Base-by-base conservation (phyloP, 1,140 invertebrate species). In the Drosophila sucinea region DNA sequence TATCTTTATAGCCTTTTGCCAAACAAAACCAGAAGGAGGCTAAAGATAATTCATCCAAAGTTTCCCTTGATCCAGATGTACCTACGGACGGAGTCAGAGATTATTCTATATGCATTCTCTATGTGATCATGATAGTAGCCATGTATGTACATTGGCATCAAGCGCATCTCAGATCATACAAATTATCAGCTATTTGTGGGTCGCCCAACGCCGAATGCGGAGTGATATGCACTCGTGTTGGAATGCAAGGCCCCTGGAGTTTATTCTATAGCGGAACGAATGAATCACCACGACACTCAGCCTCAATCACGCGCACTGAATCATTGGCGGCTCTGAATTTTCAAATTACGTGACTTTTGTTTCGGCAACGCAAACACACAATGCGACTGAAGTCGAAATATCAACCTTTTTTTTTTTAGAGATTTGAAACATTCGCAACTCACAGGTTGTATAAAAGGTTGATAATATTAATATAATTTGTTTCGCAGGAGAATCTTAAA, bases 101-200 rank as follows among this genome's bases (percentile, higher is more conserved):
- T 17, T 17, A 17, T 17, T 87, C 29, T 77, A 71, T 11, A 55
- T 79, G 4, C 57, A 55, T 35, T 86, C 17, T 17, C 17, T 17
- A 60, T 38, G 62, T 79, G 17, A 61, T 87, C 0, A 1, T 86
- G 0, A 2, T 86, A 60, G 8, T 87, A 0, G 65, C 17, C 17
- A 17, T 17, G 54, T 33, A 55, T 41, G n/a, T 77, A 73, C 51
- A 44, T 79, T 25, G 35, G 11, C 35, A 11, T 38, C 35, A 38
- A 38, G 7, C 44, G 17, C 44, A 3, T 51, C 7, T 8, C 7
- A 51, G 23, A 47, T 6, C 5, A 23, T 47, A 4, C 17, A 7
- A 27, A 51, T 27, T 8, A 25, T 7, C 44, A 23, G 6, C 17
- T 3, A 51, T 47, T 47, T 47, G 2, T 8, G 23, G 25, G 7